A percentile compares a stretch with the other conserved stretches of the same genome.
Evolutionary conservation across 2,797 vertebrate species (phyloP).

Genomic region (Sciurus carolinensis): DNA sequence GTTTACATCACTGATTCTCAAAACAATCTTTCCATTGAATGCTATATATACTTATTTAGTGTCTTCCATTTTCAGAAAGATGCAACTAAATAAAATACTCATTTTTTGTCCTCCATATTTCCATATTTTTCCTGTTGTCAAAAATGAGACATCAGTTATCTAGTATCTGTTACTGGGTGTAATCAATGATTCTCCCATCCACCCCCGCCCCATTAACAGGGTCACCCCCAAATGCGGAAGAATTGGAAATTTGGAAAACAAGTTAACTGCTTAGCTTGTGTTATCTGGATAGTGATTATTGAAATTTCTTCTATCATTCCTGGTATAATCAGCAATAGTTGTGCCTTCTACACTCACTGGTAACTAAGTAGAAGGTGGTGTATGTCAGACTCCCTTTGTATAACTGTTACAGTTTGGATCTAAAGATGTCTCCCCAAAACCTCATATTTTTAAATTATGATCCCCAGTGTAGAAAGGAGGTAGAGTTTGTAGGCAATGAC

Average conservation of each 20-base stretch:
- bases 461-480: no score
- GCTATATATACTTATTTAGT: background rate
- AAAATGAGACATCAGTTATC: background rate
- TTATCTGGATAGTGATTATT: background rate
- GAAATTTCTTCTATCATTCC: background rate
- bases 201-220: background rate
- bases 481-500: no score
- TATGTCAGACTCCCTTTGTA: background rate
- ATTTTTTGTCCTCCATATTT: background rate
- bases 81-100: background rate
- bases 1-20: slow-evolving; percentile 46
- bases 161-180: background rate
- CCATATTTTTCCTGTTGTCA: slow-evolving; percentile 7
- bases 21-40: slow-evolving; percentile 1
- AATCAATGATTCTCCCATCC: background rate
- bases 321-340: background rate
- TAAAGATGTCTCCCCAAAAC: no score
- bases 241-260: background rate
- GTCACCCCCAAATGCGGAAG: background rate
- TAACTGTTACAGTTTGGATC: background rate
- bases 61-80: slow-evolving; percentile 5
- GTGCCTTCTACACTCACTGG: background rate
- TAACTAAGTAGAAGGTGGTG: background rate
- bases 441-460: no score
- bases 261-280: background rate